Evolutionary conservation across 2,797 vertebrate species (phyloP), one percentile per base, ranked within the genome.

Genomic region (Steatocranus sp.): DNA sequence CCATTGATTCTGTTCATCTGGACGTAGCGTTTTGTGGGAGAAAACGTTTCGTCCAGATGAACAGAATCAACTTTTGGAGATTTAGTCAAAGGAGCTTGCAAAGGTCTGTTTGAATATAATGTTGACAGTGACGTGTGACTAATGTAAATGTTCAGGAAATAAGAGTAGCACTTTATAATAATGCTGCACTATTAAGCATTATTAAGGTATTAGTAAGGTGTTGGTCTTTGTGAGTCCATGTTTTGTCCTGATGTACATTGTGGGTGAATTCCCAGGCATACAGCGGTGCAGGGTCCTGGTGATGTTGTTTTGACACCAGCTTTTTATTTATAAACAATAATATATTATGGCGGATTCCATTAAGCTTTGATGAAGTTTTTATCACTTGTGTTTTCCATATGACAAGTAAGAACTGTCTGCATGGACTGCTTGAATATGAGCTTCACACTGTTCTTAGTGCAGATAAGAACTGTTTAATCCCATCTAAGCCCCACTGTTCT

Each of bases 321-420:
- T 36, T 32, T 58, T 58, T 58, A 23, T 66, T 2, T 41, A 3
- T 38, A 23, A 66, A 5, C n/a, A 66, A 41, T 23, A 66, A 38
- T 1, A 14, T 41, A 14, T 23, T n/a, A 36, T 63, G 6, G 4
- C 0, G 0, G 18, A 20, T 15, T 66, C 36, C 0, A 3, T 41
- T 10, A 25, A 41, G 36, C 61, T 15, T 12, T 17, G 61, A 66
- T 66, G 5, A 30, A 56, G 20, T 11, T 68, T 68, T 41, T 1
- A 68, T 25, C 20, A 25, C 20, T 25, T 43, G 14, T 43, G 36
- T 41, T 68, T 68, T 68, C 14, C 18, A 20, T 25, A 15, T 25
- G 63, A 41, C 63, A 17, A 3, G n/a, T 66, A 38, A 0, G 12
- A 43, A 43, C 63, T 11, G 63, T 17, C 14, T 11, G 2, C 23